Evolutionary conservation across 2,797 vertebrate species (phyloP).

Genomic region (Peromyscus attwateri): DNA sequence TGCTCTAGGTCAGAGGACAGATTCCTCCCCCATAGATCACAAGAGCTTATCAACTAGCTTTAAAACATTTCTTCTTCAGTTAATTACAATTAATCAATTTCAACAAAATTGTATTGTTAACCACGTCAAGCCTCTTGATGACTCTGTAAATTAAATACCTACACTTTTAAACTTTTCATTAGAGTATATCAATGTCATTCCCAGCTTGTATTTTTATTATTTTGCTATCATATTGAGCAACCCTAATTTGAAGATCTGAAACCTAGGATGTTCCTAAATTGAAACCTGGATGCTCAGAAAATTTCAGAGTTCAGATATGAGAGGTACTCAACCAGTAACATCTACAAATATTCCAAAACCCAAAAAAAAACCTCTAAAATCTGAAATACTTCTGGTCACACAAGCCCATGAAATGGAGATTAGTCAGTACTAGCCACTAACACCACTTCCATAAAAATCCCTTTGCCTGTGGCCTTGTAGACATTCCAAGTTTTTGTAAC

Average conservation of each 20-base stretch:
- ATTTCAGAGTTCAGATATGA: not conserved
- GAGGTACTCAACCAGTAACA: not conserved
- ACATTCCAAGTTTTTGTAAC: not conserved
- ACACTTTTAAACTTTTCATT: not conserved
- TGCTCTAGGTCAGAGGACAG: not conserved
- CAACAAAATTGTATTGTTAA: constrained; percentile 37
- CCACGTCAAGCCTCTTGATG: not conserved
- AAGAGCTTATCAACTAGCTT: not conserved
- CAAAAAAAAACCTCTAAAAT: not conserved
- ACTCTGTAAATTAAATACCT: constrained; percentile 38
- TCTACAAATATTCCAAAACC: not conserved
- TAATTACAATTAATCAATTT: constrained; percentile 37
- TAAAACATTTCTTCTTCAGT: constrained; percentile 15
- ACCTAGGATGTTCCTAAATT: not conserved
- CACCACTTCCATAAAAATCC: not conserved
- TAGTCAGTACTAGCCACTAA: not conserved
- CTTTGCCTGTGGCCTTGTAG: not conserved
- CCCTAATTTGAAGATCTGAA: constrained; percentile 20
- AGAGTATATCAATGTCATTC: constrained; percentile 23
- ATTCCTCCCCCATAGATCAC: not conserved
- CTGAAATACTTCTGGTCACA: not conserved
- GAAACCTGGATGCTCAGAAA: not conserved
- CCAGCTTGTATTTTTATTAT: constrained; percentile 41
- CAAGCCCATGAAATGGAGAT: not conserved
- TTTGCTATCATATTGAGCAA: not conserved